phyloP scores from a whole-genome alignment of 1,140 invertebrate genomes.

The Cyphomyrmex costatus region DNA sequence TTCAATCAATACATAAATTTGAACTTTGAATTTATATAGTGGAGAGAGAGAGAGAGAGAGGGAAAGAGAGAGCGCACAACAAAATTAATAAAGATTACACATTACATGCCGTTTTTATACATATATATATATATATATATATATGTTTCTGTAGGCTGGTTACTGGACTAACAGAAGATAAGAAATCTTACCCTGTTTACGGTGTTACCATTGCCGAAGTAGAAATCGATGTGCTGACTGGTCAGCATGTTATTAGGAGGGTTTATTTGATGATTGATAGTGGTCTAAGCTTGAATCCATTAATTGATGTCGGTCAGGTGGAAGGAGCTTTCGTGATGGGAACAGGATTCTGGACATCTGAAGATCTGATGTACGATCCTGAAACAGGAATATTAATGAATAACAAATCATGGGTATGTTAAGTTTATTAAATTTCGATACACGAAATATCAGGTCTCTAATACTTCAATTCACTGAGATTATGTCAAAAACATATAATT shows the following conservation, averaged over 20 bases:
- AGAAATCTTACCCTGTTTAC: constrained; percentile 82
- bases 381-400: constrained; percentile 91
- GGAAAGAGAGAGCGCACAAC: too few relatives aligned
- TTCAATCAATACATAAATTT: too few relatives aligned
- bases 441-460: too few relatives aligned
- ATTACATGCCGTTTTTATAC: too few relatives aligned
- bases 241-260: constrained; percentile 89
- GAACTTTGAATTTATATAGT: too few relatives aligned
- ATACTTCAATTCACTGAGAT: background rate
- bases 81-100: too few relatives aligned
- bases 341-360: constrained; percentile 93
- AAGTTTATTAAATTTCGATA: background rate
- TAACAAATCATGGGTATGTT: constrained; percentile 91
- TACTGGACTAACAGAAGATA: constrained; percentile 79
- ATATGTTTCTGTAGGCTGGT: constrained; percentile 41
- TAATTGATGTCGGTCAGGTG: constrained; percentile 94
- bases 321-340: constrained; percentile 97
- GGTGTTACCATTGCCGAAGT: constrained; percentile 90
- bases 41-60: too few relatives aligned
- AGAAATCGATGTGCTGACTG: constrained; percentile 93
- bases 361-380: constrained; percentile 90
- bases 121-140: background rate
- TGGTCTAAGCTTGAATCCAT: constrained; percentile 91
- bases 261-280: constrained; percentile 93
- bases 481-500: background rate